phyloP scores from a whole-genome alignment of 2,113 vertebrate genomes.

The Camelus bactrianus region DNA sequence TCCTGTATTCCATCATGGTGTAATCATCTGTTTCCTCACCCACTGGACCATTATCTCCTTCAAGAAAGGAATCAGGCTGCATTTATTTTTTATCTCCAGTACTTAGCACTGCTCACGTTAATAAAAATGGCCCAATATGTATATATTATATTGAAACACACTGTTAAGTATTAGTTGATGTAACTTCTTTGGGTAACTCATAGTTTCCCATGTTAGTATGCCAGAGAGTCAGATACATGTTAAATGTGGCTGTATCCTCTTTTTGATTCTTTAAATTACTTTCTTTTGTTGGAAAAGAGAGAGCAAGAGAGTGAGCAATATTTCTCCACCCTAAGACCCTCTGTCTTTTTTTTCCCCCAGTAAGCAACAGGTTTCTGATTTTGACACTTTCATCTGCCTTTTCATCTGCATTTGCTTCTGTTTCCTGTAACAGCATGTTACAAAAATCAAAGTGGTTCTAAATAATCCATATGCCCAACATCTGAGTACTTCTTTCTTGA shows the following conservation, averaged over 20 bases:
- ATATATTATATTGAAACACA: background rate
- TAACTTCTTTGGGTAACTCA: background rate
- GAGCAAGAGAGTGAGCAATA: background rate
- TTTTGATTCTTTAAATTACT: constrained; percentile 2
- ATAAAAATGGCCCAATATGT: background rate
- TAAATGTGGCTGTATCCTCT: background rate
- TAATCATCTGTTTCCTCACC: background rate
- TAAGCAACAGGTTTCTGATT: constrained; percentile 38
- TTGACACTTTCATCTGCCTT: constrained; percentile 32
- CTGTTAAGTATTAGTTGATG: background rate
- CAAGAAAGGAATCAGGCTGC: background rate
- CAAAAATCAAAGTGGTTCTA: constrained; percentile 63
- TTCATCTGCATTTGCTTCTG: constrained; percentile 36
- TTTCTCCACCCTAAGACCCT: background rate
- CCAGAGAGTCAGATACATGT: background rate
- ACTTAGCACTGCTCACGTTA: background rate
- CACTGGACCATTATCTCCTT: background rate
- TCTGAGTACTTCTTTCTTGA: constrained; percentile 30
- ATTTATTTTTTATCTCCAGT: background rate
- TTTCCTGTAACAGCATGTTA: background rate
- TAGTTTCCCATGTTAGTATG: background rate
- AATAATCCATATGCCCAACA: constrained; percentile 31
- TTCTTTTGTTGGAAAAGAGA: background rate
- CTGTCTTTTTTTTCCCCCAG: background rate
- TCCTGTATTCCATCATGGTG: background rate